Evolutionary conservation across 1,140 invertebrate genomes (phyloP).

Genomic region (Drosophila pandora): DNA sequence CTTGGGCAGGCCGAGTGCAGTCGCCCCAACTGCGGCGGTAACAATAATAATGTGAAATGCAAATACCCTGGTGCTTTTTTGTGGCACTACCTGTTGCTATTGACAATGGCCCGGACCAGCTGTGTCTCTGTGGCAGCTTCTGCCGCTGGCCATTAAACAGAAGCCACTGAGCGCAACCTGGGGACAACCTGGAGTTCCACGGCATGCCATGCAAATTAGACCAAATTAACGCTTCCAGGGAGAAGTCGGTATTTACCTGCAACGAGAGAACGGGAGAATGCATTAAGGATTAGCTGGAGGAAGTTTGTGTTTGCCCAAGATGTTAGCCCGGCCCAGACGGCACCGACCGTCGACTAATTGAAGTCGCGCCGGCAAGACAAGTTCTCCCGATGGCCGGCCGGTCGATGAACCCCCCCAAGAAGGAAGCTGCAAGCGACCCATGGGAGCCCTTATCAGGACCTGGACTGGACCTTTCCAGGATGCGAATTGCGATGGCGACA

Average conservation of each 20-base stretch:
- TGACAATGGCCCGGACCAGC: slow-evolving; percentile 28
- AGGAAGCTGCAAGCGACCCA: neutral
- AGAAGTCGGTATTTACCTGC: slow-evolving; percentile 70
- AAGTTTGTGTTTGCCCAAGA: slow-evolving; percentile 71
- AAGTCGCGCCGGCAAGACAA: slow-evolving; percentile 30
- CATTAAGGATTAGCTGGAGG: slow-evolving; percentile 70
- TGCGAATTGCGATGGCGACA: slow-evolving; percentile 4
- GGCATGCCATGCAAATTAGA: slow-evolving; percentile 74
- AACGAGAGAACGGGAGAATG: slow-evolving; percentile 46
- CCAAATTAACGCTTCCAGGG: slow-evolving; percentile 68
- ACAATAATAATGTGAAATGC: slow-evolving; percentile 70
- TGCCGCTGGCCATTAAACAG: slow-evolving; percentile 55
- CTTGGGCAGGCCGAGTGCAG: slow-evolving; percentile 14
- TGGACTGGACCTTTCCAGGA: neutral
- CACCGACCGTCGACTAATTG: slow-evolving; percentile 63
- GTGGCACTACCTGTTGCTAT: slow-evolving; percentile 68
- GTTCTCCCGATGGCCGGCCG: slow-evolving; percentile 4
- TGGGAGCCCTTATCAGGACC: slow-evolving; percentile 1
- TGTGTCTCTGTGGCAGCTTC: slow-evolving; percentile 7
- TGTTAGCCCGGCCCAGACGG: slow-evolving; percentile 53
- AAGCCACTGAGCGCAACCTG: slow-evolving; percentile 29
- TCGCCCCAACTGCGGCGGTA: slow-evolving; percentile 25
- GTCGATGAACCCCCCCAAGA: slow-evolving; percentile 48
- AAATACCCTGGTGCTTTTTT: slow-evolving; percentile 67
- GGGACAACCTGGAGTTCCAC: slow-evolving; percentile 1